These are phyloP conservation scores for Zenarchopterus dispar DNA, from an alignment of 2,797 vertebrate species.

Conservation along the genomic window DNA sequence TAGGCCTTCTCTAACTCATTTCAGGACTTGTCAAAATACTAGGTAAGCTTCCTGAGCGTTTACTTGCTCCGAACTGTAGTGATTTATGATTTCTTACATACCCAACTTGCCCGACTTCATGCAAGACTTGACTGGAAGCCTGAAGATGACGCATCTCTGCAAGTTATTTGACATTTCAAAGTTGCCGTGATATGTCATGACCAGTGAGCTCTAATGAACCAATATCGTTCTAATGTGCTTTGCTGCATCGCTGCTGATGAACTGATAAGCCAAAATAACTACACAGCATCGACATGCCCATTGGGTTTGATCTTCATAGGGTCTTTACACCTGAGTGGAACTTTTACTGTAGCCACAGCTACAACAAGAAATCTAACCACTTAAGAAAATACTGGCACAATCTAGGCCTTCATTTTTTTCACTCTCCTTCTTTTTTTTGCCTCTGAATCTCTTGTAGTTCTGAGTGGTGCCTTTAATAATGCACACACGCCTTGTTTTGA, in stretches of 20 bases:
- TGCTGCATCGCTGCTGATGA: constrained; percentile 21
- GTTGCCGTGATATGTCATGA: constrained; percentile 35
- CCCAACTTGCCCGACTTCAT: constrained; percentile 19
- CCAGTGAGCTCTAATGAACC: constrained; percentile 37
- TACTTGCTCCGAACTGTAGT: constrained; percentile 27
- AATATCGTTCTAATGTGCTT: background rate
- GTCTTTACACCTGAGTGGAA: constrained; percentile 23
- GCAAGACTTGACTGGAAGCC: constrained; percentile 25
- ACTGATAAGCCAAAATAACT: constrained; percentile 30
- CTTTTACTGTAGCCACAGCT: constrained; percentile 26
- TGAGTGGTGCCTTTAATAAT: background rate
- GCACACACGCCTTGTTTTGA: background rate
- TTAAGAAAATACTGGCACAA: constrained; percentile 12
- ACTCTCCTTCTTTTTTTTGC: background rate
- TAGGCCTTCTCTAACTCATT: constrained; percentile 30
- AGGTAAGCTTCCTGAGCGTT: constrained; percentile 32
- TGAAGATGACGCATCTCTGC: constrained; percentile 35
- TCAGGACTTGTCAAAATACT: constrained; percentile 6
- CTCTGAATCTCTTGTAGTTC: background rate
- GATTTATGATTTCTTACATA: constrained; percentile 12
- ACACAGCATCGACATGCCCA: constrained; percentile 25
- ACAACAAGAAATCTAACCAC: constrained; percentile 10
- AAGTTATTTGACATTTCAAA: constrained; percentile 59
- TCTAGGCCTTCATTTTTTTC: background rate
- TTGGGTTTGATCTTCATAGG: constrained; percentile 46